Conservation (phyloP, 1,140 invertebrate genomes). For the Orchesella cincta region DNA sequence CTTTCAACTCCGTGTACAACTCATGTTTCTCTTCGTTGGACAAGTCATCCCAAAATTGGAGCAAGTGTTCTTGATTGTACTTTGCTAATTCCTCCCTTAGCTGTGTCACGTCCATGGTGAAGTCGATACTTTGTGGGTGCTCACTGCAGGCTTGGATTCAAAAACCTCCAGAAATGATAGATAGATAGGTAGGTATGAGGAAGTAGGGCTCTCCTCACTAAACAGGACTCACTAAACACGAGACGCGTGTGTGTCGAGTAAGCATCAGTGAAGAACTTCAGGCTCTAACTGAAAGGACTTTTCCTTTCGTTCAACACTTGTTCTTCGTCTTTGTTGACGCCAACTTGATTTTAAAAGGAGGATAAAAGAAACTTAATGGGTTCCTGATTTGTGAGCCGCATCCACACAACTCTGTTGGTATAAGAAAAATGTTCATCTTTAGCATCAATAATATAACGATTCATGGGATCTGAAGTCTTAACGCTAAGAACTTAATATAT, state of each 20-base stretch:
- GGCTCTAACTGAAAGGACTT: no score
- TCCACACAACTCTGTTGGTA: not conserved
- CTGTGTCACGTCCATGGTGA: slow-evolving; percentile 56
- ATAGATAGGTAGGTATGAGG: not conserved
- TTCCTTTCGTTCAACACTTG: not conserved
- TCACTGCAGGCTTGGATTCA: not conserved
- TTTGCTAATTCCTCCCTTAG: slow-evolving; percentile 54
- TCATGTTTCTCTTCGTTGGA: slow-evolving; percentile 64
- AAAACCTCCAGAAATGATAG: not conserved
- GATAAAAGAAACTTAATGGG: not conserved
- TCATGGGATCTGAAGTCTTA: no score
- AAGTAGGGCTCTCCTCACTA: not conserved
- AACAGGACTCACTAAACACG: not conserved
- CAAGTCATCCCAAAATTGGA: slow-evolving; percentile 80
- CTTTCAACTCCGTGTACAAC: slow-evolving; percentile 43
- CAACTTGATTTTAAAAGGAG: not conserved
- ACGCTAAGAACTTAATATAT: no score
- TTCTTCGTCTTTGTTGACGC: slow-evolving; percentile 18
- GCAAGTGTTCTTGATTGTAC: slow-evolving; percentile 76
- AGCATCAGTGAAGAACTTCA: no score
- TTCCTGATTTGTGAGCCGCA: slow-evolving; percentile 1
- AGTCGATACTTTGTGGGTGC: not conserved
- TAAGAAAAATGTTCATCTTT: not conserved
- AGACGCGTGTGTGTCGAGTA: no score
- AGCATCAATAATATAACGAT: no score